Percentiles rank a stretch among this genome's conserved stretches.
phyloP scores from a whole-genome alignment of 1,140 invertebrate species.

The Macrobrachium nipponense region DNA sequence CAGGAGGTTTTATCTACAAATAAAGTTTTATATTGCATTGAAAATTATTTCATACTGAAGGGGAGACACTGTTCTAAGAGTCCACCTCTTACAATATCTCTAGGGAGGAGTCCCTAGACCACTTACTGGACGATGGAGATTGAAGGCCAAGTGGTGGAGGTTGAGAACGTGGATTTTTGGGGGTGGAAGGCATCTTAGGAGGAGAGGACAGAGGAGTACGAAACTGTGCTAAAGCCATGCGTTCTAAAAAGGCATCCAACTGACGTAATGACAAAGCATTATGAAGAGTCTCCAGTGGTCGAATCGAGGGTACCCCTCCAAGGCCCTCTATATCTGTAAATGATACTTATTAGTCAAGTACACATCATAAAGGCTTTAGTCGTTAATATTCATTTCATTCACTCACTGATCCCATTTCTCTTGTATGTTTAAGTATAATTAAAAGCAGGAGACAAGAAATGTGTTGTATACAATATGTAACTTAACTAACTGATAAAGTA shows the following conservation, averaged over 20 bases:
- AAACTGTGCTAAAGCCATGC: constrained; percentile 76
- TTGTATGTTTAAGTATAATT: no score
- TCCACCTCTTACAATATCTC: constrained; percentile 34
- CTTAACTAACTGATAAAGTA: no score
- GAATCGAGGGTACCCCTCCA: constrained; percentile 90
- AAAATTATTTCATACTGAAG: no score
- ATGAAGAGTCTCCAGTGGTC: constrained; percentile 94
- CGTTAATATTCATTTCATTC: no score
- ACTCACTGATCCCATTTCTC: no score
- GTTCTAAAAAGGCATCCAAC: constrained; percentile 87
- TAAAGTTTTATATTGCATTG: no score
- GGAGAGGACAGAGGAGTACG: constrained; percentile 65
- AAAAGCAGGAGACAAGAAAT: no score
- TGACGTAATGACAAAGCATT: constrained; percentile 93
- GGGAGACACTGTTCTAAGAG: background rate
- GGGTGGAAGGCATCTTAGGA: constrained; percentile 63
- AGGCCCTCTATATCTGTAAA: constrained; percentile 80
- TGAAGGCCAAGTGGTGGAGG: constrained; percentile 67
- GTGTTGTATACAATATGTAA: no score
- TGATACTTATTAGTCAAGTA: background rate
- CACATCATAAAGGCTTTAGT: no score
- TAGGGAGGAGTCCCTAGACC: constrained; percentile 51
- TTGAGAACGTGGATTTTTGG: constrained; percentile 67
- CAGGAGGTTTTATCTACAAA: no score
- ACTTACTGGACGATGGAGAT: constrained; percentile 71